phyloP scores from a whole-genome alignment of 2,888 invertebrate genomes.

The Callyntrura guangdongensis region DNA sequence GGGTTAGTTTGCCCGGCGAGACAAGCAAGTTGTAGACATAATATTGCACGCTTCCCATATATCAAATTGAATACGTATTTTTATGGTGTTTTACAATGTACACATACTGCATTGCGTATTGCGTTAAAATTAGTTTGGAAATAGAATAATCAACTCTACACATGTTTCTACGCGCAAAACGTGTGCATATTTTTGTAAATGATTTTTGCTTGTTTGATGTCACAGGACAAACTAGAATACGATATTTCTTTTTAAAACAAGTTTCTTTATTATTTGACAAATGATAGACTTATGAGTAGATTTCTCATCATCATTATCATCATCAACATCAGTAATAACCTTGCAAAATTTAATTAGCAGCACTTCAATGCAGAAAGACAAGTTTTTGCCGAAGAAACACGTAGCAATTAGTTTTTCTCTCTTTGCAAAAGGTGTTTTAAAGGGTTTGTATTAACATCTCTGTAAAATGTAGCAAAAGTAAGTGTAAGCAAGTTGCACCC shows the following conservation, averaged over 20 bases:
- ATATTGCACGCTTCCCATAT: background rate
- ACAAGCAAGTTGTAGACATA: background rate
- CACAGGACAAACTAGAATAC: too few relatives aligned
- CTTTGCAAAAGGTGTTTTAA: too few relatives aligned
- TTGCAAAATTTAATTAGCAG: slow-evolving; percentile 4
- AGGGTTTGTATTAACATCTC: too few relatives aligned
- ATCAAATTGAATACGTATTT: background rate
- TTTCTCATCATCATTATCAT: background rate
- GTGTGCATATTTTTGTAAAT: too few relatives aligned
- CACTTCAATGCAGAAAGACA: background rate
- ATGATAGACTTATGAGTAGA: too few relatives aligned
- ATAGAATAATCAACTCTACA: too few relatives aligned
- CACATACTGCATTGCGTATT: slow-evolving; percentile 12
- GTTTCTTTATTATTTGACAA: too few relatives aligned
- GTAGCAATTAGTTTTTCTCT: too few relatives aligned
- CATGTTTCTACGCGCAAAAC: background rate
- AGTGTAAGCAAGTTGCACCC: background rate
- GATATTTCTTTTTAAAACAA: too few relatives aligned
- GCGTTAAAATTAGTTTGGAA: slow-evolving; percentile 65
- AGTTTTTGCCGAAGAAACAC: background rate
- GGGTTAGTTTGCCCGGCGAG: background rate
- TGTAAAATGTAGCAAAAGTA: too few relatives aligned
- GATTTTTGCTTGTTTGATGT: too few relatives aligned
- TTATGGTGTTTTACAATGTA: background rate
- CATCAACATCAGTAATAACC: background rate